Evolutionary conservation across 2,113 vertebrate species (phyloP).

Genomic region (Sebastes schlegelii): DNA sequence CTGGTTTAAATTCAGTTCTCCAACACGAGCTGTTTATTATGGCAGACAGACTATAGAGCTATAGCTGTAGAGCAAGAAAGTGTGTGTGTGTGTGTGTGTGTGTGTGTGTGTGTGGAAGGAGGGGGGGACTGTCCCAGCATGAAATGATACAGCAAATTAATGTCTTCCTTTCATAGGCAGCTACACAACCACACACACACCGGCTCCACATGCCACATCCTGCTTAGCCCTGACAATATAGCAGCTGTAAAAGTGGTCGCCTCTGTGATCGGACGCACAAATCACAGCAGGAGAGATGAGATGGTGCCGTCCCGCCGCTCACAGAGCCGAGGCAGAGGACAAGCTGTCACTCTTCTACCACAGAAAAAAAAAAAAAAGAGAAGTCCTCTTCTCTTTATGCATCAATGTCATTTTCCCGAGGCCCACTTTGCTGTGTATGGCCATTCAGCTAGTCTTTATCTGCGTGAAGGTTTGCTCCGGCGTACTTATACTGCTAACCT

Average conservation of each 20-base stretch:
- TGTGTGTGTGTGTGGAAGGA: conserved; percentile 1
- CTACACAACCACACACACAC: conserved; percentile 53
- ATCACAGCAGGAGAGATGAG: conserved; percentile 76
- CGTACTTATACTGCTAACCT: conserved; percentile 33
- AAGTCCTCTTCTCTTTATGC: conserved; percentile 44
- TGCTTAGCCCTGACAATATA: conserved; percentile 78
- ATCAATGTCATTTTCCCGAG: conserved; percentile 49
- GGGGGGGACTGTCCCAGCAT: conserved; percentile 69
- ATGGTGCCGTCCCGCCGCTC: conserved; percentile 50
- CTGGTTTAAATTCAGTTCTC: conserved; percentile 85
- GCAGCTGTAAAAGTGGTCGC: conserved; percentile 80
- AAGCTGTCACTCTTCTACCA: conserved; percentile 70
- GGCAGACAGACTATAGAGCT: conserved; percentile 71
- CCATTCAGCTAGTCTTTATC: conserved; percentile 40
- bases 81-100: conserved; percentile 15
- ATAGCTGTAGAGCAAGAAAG: conserved; percentile 45
- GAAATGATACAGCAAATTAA: conserved; percentile 86
- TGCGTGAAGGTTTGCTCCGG: conserved; percentile 13
- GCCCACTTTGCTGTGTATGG: conserved; percentile 10
- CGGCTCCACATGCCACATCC: conserved; percentile 70
- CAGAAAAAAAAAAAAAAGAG: conserved; percentile 19
- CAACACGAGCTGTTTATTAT: conserved; percentile 84
- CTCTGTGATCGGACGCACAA: conserved; percentile 78
- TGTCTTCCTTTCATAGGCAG: conserved; percentile 79
- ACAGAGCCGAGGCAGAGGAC: conserved; percentile 63